Evolutionary conservation across 2,888 invertebrate genomes (phyloP).

Genomic region (Xestia c-nigrum): DNA sequence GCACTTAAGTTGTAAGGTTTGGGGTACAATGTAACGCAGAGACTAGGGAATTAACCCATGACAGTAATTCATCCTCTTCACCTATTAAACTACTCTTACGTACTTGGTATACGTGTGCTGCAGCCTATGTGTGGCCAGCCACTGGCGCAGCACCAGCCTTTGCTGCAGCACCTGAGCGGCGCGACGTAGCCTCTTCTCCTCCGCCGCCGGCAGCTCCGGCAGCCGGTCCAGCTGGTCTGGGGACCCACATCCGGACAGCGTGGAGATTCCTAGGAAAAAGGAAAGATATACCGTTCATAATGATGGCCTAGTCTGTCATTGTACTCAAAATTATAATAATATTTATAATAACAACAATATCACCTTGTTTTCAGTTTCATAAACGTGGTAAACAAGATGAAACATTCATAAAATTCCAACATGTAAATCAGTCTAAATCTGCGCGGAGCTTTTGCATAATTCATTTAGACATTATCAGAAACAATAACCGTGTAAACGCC

Average conservation of each 20-base stretch:
- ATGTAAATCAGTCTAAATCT: conserved; percentile 31
- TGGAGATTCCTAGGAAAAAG: conserved; percentile 93
- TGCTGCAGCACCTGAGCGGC: conserved; percentile 96
- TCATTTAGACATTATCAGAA: conserved; percentile 43
- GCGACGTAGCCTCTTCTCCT: conserved; percentile 95
- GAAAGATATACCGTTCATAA: neutral
- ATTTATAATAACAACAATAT: neutral
- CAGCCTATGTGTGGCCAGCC: conserved; percentile 94
- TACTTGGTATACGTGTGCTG: conserved; percentile 94
- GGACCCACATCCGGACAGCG: conserved; percentile 95
- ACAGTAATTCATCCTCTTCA: neutral
- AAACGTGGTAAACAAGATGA: conserved; percentile 7
- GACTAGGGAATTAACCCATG: neutral
- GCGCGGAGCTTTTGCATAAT: conserved; percentile 47
- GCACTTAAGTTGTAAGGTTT: neutral
- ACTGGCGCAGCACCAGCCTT: conserved; percentile 95
- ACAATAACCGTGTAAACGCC: conserved; percentile 43
- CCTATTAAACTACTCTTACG: conserved; percentile 39
- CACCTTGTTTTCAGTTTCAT: neutral
- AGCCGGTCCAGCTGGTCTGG: conserved; percentile 93
- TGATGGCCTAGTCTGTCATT: neutral
- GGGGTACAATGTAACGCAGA: neutral
- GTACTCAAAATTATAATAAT: neutral
- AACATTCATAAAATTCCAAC: conserved; percentile 30
- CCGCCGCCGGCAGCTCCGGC: conserved; percentile 95